phyloP scores from a whole-genome alignment of 2,888 invertebrate species.

The Antheraea assamensis region DNA sequence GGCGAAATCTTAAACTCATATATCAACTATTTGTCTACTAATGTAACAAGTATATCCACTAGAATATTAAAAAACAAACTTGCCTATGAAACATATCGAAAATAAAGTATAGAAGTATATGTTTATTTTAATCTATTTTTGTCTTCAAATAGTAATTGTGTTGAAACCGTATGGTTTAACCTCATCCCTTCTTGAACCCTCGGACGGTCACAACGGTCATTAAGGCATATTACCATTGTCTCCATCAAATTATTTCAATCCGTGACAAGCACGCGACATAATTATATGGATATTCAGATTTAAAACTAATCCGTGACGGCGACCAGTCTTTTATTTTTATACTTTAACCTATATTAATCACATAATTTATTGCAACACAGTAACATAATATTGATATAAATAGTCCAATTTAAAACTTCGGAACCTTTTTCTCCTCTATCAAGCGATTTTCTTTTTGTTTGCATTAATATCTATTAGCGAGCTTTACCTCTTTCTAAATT shows the following conservation, averaged over 20 bases:
- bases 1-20: too few species aligned
- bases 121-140: background rate
- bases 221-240: conserved; percentile 14
- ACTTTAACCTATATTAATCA: background rate
- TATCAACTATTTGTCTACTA: too few species aligned
- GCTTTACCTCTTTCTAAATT: too few species aligned
- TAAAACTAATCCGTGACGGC: background rate
- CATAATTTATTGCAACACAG: background rate
- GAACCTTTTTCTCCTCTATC: too few species aligned
- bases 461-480: too few species aligned
- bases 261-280: conserved; percentile 7
- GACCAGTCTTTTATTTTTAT: background rate
- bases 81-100: background rate
- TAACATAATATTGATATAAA: too few species aligned
- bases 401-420: too few species aligned
- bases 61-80: background rate
- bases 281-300: background rate
- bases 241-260: conserved; percentile 17
- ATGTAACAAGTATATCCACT: background rate
- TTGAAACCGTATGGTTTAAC: background rate
- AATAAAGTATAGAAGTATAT: background rate
- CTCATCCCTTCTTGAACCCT: background rate
- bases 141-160: background rate
- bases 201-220: conserved; percentile 11
- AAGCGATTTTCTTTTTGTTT: too few species aligned